phyloP scores from a whole-genome alignment of 1,140 invertebrate genomes.

The Diplogasteroides magnus region DNA sequence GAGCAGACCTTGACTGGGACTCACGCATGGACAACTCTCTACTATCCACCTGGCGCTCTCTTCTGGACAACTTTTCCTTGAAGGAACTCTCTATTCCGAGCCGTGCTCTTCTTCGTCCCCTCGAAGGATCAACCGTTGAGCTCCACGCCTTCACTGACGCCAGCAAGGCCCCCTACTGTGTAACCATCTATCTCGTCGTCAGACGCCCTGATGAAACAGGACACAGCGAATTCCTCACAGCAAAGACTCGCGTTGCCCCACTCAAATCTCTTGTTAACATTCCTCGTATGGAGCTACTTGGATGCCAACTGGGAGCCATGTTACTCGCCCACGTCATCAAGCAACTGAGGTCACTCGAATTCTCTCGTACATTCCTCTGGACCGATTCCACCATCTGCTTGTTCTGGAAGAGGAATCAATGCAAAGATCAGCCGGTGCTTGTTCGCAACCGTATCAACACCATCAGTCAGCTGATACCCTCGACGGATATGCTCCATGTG shows the following conservation, averaged over 20 bases:
- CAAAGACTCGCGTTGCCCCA: neutral
- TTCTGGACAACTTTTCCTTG: neutral
- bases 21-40: neutral
- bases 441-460: neutral
- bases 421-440: neutral
- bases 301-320: neutral
- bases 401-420: neutral
- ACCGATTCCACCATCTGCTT: neutral
- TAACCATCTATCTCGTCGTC: neutral
- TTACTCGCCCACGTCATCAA: neutral
- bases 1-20: neutral
- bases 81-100: neutral
- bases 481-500: neutral
- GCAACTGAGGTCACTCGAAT: neutral
- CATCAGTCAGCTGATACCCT: neutral
- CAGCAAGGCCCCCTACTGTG: neutral
- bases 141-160: slow-evolving; percentile 1
- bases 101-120: neutral
- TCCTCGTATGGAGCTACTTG: slow-evolving; percentile 4
- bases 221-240: neutral
- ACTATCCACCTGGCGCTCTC: neutral
- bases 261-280: neutral
- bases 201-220: neutral
- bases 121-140: neutral
- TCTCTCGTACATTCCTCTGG: neutral